phyloP scores from a whole-genome alignment of 2,113 vertebrate species.

The Labeo catla region DNA sequence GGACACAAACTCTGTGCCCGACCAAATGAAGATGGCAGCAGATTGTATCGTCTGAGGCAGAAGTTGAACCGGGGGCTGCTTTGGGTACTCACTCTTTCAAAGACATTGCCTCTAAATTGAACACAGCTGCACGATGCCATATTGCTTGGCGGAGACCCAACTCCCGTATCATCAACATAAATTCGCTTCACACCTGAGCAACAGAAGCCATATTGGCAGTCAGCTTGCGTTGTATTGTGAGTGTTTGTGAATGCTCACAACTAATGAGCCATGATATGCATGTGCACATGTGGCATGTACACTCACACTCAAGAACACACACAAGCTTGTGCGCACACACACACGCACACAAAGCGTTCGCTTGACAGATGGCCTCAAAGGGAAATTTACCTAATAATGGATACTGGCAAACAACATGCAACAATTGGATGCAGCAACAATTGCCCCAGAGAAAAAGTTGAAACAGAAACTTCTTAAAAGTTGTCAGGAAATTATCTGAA shows the following conservation, averaged over 20 bases:
- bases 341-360: neutral
- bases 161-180: constrained; percentile 47
- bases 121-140: constrained; percentile 39
- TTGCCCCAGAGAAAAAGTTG: neutral
- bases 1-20: constrained; percentile 16
- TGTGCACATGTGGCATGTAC: constrained; percentile 8
- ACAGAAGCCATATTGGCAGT: constrained; percentile 43
- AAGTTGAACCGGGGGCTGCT: constrained; percentile 21
- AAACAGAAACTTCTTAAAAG: neutral
- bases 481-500: neutral
- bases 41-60: constrained; percentile 33
- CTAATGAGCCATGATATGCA: constrained; percentile 48
- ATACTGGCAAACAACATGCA: neutral
- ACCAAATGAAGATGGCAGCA: constrained; percentile 14
- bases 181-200: constrained; percentile 49
- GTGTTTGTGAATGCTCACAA: constrained; percentile 44
- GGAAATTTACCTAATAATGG: neutral
- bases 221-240: constrained; percentile 19
- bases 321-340: neutral
- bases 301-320: neutral
- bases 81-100: constrained; percentile 40
- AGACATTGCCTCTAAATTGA: constrained; percentile 34
- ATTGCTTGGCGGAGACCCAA: constrained; percentile 30
- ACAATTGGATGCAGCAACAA: constrained; percentile 11
- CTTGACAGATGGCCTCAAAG: constrained; percentile 25